phyloP scores from a whole-genome alignment of 2,888 invertebrate species.

The Perithous albicinctus region DNA sequence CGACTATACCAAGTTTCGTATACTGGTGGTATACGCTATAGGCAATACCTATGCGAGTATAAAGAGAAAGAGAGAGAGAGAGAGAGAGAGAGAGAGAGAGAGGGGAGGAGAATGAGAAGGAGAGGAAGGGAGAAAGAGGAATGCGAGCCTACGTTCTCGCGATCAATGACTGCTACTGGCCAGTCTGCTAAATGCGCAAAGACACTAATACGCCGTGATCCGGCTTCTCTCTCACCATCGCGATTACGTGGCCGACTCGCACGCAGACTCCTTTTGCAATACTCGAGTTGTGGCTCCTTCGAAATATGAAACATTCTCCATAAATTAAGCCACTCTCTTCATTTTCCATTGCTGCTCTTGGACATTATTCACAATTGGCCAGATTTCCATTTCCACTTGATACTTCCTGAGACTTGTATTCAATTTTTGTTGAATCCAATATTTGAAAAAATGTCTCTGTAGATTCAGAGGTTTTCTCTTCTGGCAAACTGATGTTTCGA shows the following conservation, averaged over 20 bases:
- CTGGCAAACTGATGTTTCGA: not conserved
- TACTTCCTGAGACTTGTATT: too few relatives aligned
- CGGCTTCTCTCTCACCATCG: slow-evolving; percentile 54
- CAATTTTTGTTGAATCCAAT: too few relatives aligned
- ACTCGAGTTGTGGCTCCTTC: not conserved
- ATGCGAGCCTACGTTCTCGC: slow-evolving; percentile 60
- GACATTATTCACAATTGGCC: too few relatives aligned
- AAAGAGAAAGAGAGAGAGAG: slow-evolving; percentile 16
- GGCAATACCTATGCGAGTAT: slow-evolving; percentile 11
- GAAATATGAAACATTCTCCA: too few relatives aligned
- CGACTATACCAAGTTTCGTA: not conserved
- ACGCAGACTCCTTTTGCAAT: not conserved
- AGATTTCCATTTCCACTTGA: too few relatives aligned
- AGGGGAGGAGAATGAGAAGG: too few relatives aligned
- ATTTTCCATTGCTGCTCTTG: too few relatives aligned
- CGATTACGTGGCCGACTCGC: slow-evolving; percentile 46
- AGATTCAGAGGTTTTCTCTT: not conserved
- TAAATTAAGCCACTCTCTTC: too few relatives aligned
- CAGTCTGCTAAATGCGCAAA: slow-evolving; percentile 56
- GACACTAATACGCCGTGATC: slow-evolving; percentile 66
- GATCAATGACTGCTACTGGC: slow-evolving; percentile 69
- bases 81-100: slow-evolving; percentile 7
- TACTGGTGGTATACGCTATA: slow-evolving; percentile 9
- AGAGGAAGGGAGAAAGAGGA: slow-evolving; percentile 29
- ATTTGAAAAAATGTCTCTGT: too few relatives aligned